Base-by-base conservation (phyloP, 2,797 vertebrate genomes). In the Sebastes nivosus region DNA sequence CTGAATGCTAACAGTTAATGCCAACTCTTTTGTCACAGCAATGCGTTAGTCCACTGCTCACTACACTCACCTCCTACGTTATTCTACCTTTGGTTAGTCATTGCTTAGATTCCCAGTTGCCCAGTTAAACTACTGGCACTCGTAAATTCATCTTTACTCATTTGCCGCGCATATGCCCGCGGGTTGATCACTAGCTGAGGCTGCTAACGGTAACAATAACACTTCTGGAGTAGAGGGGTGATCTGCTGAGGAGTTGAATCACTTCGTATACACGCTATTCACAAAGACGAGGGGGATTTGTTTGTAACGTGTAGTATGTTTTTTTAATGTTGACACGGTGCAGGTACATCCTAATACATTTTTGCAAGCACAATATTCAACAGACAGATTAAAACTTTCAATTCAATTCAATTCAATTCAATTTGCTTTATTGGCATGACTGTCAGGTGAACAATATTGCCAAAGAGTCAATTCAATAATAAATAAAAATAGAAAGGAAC, bases 11-110 rank as follows among this genome's bases (percentile, higher is more conserved):
- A 73, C 86, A 75, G 42, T 80, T 79, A 30, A 70, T 16, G 36
- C 87, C 65, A 85, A 88, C 84, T 89, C 91, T 94, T 91, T 95
- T 94, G 94, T 95, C 77, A 78, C 18, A 82, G 61, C 84, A 54
- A 13, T 78, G 70, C 36, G 66, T 77, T 55, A 69, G 60, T 72
- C 38, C 67, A 16, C 20, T 46, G 59, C 34, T 63, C 50, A 66
- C 5, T 71, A 20, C 50, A 57, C 6, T 16, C 22, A 10, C 29
- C 1, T 24, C 11, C 29, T 25, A 25, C 24, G 24, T 5, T 20
- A 27, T 3, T 46, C 0, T 5, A 6, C 2, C 13, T 74, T 67
- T 67, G 27, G 42, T 74, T 75, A 54, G 13, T 59, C 8, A 46
- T 77, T 46, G 55, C 75, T 66, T 61, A 3, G 67, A 42, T 67